Conservation (phyloP, 2,113 vertebrate genomes). For the Chascanopsetta lugubris region DNA sequence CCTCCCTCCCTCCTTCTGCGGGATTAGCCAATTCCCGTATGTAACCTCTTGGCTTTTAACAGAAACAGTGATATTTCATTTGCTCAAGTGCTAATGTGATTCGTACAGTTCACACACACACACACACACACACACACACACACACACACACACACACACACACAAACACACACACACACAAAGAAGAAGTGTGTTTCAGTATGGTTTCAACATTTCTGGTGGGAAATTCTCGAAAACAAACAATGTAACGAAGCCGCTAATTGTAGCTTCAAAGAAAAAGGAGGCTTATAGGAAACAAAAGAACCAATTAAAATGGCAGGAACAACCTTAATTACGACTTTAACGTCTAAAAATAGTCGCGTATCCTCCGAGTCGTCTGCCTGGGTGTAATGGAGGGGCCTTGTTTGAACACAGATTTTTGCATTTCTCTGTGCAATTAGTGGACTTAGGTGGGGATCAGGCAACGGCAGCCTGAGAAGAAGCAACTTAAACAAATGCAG, state of each 20-base stretch:
- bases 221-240: constrained; percentile 59
- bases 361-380: constrained; percentile 49
- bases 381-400: constrained; percentile 57
- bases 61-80: constrained; percentile 56
- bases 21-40: constrained; percentile 63
- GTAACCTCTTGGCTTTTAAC: constrained; percentile 57
- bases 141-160: too few species aligned
- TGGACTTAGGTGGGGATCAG: constrained; percentile 52
- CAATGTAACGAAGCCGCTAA: constrained; percentile 18
- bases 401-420: constrained; percentile 62
- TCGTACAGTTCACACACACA: constrained; percentile 30
- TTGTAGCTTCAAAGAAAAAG: constrained; percentile 72
- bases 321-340: constrained; percentile 75
- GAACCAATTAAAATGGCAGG: constrained; percentile 75
- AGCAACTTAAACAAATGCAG: constrained; percentile 50
- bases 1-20: background rate
- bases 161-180: too few species aligned
- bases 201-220: constrained; percentile 35
- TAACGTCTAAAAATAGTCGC: constrained; percentile 59
- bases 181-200: constrained; percentile 5
- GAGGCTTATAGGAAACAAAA: constrained; percentile 74
- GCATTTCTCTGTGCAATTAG: constrained; percentile 64
- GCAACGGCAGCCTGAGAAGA: constrained; percentile 18
- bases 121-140: constrained; percentile 5
- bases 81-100: constrained; percentile 52